A percentile compares a stretch with the other conserved stretches of the same genome.
phyloP scores from a whole-genome alignment of 2,113 vertebrate genomes.

The Gobiocypris rarus region DNA sequence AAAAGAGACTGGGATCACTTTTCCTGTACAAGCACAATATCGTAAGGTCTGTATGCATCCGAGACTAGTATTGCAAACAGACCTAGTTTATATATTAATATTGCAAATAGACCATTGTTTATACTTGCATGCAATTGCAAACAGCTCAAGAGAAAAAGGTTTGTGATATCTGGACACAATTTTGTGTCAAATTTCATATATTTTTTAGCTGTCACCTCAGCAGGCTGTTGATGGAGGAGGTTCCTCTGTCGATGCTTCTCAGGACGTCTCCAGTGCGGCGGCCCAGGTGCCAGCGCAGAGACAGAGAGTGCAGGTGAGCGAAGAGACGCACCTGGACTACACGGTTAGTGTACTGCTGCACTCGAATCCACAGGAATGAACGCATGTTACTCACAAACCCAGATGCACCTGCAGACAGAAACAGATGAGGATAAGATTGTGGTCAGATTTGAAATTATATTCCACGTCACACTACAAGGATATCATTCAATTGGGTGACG shows the following conservation, averaged over 20 bases:
- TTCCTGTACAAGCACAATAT: not conserved
- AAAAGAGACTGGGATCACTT: not conserved
- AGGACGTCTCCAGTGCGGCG: constrained; percentile 92
- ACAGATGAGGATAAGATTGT: not conserved
- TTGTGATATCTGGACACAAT: not conserved
- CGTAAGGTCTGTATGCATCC: not conserved
- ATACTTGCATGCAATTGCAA: not conserved
- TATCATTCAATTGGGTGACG: not conserved
- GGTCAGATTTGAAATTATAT: not conserved
- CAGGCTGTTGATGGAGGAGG: constrained; percentile 89
- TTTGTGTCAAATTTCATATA: not conserved
- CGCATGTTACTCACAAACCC: constrained; percentile 93
- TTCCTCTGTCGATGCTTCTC: constrained; percentile 90
- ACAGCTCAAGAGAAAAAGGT: not conserved
- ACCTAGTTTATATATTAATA: not conserved
- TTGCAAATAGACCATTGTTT: not conserved
- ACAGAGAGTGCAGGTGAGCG: constrained; percentile 86
- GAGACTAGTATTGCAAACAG: not conserved
- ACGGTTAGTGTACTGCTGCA: constrained; percentile 94
- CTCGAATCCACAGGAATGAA: constrained; percentile 92
- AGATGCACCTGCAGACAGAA: constrained; percentile 68
- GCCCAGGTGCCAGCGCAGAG: constrained; percentile 92
- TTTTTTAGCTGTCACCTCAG: constrained; percentile 79
- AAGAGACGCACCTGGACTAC: constrained; percentile 89
- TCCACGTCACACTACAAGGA: not conserved